Evolutionary conservation across 64 coral and sea anemone genomes (phyloP), one percentile per base, ranked within the genome.

Genomic region (Stichodactyla mertensii): DNA sequence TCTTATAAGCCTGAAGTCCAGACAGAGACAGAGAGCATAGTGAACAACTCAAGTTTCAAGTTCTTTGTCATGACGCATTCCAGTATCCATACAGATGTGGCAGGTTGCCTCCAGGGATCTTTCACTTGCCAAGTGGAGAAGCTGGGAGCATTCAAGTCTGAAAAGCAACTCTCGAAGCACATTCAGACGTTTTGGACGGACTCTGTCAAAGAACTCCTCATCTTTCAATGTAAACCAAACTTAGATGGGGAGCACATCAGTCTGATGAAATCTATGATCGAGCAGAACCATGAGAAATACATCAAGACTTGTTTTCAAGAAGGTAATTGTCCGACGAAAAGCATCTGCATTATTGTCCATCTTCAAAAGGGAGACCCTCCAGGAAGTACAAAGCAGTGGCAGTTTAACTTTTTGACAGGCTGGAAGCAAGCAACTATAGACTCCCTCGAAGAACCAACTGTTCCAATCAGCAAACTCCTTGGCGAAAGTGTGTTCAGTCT

Each of bases 161-260:
- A 98, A 74, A 98, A 94, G 77, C 95, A 98, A 36, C 87, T 98
- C 6, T 86, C 89, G 5, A 94, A 88, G 52, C 78, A 87, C 79
- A 81, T 98, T 60, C 78, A 94, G 56, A 26, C 71, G 3, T 98
- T 98, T 62, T 98, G 92, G 92, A 51, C 27, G 22, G n/a, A 23
- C 19, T 79, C 31, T 81, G 84, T 87, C 20, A 57, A 85, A 22
- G 62, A 91, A 7, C 70, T 98, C 1, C 85, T 98, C 52, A 85
- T 98, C 31, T 71, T 98, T 52, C 95, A 98, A 60, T 98, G 95
- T 64, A 89, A 89, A 23, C 92, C 95, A 51, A 93, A 98, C 8
- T 67, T 94, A 1, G 95, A 98, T 85, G 89, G 78, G 54, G 45
- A 91, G 23, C 95, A 98, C 60, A 92, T 98, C 86, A 90, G 92